Conservation (phyloP, 2,113 vertebrate species). For the Nothoprocta perdicaria region DNA sequence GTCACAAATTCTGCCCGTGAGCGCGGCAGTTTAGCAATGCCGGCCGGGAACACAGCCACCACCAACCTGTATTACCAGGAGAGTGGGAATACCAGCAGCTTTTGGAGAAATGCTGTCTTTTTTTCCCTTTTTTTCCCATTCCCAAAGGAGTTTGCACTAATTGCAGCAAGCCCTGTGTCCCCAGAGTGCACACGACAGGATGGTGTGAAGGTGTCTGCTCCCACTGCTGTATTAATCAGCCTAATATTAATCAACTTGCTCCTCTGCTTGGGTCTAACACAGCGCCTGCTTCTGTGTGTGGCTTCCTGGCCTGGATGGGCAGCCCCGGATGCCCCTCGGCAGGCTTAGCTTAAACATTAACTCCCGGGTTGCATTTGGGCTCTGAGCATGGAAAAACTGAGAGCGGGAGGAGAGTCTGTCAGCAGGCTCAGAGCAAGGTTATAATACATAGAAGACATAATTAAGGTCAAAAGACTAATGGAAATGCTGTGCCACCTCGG, state of each 20-base stretch:
- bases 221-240: conserved; percentile 25
- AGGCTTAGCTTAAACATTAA: conserved; percentile 59
- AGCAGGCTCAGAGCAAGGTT: conserved; percentile 29
- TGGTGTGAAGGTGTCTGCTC: neutral
- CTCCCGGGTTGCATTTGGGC: conserved; percentile 35
- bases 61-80: conserved; percentile 56
- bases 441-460: conserved; percentile 5
- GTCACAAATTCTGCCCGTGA: conserved; percentile 58
- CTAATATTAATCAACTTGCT: conserved; percentile 62
- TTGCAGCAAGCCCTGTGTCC: neutral
- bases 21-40: conserved; percentile 48
- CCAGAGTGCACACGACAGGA: neutral
- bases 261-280: neutral
- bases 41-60: neutral
- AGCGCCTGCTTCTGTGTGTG: rapidly evolving
- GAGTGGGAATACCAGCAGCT: conserved; percentile 44
- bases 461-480: neutral
- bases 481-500: conserved; percentile 51
- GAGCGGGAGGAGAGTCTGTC: conserved; percentile 39
- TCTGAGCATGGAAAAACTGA: conserved; percentile 48
- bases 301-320: neutral
- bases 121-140: conserved; percentile 8
- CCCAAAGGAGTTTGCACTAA: conserved; percentile 45
- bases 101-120: neutral
- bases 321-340: conserved; percentile 9